phyloP scores from a whole-genome alignment of 2,888 invertebrate species.

The Neuroscelio doddi region DNA sequence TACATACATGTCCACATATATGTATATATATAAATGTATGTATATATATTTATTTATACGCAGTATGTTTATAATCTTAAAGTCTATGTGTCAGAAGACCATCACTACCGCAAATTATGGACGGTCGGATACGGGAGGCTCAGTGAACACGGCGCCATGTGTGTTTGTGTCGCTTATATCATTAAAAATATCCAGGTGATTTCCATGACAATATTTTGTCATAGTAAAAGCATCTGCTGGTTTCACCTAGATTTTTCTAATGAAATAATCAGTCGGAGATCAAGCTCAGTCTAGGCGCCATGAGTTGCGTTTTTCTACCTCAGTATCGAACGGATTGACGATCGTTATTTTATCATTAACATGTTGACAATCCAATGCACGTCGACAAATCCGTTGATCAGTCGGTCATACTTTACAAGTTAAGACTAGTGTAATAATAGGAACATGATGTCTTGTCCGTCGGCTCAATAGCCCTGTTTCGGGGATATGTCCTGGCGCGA shows the following conservation, averaged over 20 bases:
- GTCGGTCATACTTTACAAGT: slow-evolving; percentile 57
- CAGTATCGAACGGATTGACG: slow-evolving; percentile 45
- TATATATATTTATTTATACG: slow-evolving; percentile 50
- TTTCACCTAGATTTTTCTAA: slow-evolving; percentile 24
- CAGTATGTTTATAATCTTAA: slow-evolving; percentile 46
- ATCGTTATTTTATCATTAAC: slow-evolving; percentile 14
- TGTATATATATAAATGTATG: too few relatives aligned
- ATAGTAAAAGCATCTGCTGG: too few relatives aligned
- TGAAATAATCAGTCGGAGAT: slow-evolving; percentile 33
- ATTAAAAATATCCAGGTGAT: slow-evolving; percentile 21
- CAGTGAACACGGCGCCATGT: slow-evolving; percentile 60
- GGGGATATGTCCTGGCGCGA: slow-evolving; percentile 49
- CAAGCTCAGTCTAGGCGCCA: slow-evolving; percentile 67
- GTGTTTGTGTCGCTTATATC: slow-evolving; percentile 60
- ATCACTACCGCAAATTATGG: slow-evolving; percentile 57
- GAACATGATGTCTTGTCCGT: slow-evolving; percentile 69
- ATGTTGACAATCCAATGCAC: slow-evolving; percentile 4
- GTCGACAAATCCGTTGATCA: slow-evolving; percentile 36
- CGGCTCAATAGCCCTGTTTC: slow-evolving; percentile 51
- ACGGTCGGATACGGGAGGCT: slow-evolving; percentile 54
- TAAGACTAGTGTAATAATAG: slow-evolving; percentile 72
- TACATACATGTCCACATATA: slow-evolving; percentile 21
- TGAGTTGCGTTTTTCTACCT: slow-evolving; percentile 37
- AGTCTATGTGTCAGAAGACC: slow-evolving; percentile 57
- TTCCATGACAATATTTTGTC: too few relatives aligned